Evolutionary conservation across 2,113 vertebrate species (phyloP).

Genomic region (Oreochromis niloticus): DNA sequence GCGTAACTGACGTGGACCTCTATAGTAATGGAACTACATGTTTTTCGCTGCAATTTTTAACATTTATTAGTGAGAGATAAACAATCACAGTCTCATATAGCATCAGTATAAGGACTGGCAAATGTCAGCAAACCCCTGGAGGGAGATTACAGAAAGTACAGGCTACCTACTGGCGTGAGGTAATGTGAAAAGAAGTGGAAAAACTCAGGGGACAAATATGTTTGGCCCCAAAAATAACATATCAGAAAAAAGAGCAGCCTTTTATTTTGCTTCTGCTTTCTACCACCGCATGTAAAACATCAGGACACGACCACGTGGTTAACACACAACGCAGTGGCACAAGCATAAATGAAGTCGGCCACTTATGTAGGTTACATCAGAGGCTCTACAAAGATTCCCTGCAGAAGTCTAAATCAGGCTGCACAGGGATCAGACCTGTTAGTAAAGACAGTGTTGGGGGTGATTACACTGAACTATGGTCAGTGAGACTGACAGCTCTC

Average conservation of each 20-base stretch:
- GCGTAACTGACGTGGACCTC: neutral
- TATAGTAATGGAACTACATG: neutral
- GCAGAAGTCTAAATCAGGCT: neutral
- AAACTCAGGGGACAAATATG: neutral
- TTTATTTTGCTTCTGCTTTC: neutral
- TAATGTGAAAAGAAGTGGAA: neutral
- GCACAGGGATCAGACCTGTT: neutral
- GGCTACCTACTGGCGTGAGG: neutral
- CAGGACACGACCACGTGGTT: neutral
- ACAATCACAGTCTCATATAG: neutral
- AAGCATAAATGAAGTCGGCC: neutral
- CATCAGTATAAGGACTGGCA: neutral
- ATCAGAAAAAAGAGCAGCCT: neutral
- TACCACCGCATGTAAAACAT: neutral
- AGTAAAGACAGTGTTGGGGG: neutral
- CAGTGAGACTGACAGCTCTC: neutral
- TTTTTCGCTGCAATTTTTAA: fast-evolving
- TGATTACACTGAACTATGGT: neutral
- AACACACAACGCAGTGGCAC: neutral
- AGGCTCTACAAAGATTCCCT: neutral
- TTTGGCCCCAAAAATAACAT: neutral
- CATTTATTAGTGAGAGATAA: neutral
- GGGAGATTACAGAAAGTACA: neutral
- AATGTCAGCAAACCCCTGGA: neutral
- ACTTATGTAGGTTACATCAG: neutral